These are phyloP conservation scores for Clepsis dumicolana DNA, from an alignment of 2,888 invertebrate species.

Conservation along the genomic window DNA sequence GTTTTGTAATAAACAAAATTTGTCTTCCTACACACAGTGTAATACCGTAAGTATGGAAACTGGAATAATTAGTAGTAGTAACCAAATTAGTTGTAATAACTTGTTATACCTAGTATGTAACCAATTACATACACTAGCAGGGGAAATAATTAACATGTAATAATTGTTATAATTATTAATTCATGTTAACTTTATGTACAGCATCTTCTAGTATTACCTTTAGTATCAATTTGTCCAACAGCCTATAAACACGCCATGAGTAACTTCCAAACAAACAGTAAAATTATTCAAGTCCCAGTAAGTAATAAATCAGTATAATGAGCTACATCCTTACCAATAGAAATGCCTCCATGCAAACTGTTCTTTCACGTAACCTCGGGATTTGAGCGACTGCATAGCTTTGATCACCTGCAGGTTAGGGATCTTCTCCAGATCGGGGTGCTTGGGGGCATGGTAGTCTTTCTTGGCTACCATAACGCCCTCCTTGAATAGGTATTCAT, in stretches of 20 bases:
- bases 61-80: not conserved
- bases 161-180: no score
- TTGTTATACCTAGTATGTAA: no score
- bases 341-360: conserved; percentile 99
- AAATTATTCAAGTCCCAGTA: not conserved
- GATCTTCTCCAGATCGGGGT: conserved; percentile 97
- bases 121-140: no score
- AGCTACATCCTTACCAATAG: conserved; percentile 91
- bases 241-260: no score
- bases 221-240: no score
- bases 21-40: not conserved
- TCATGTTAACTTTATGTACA: no score
- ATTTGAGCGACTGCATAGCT: conserved; percentile 98
- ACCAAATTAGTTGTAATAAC: no score
- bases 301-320: not conserved
- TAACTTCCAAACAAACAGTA: not conserved
- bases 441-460: conserved; percentile 98
- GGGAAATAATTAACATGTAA: no score
- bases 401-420: conserved; percentile 99
- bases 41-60: not conserved
- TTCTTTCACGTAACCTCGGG: conserved; percentile 98
- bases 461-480: conserved; percentile 99
- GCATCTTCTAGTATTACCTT: no score
- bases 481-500: conserved; percentile 99
- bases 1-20: no score